phyloP scores from a whole-genome alignment of 2,888 invertebrate genomes.

The Acanthococcus lagerstroemiae region DNA sequence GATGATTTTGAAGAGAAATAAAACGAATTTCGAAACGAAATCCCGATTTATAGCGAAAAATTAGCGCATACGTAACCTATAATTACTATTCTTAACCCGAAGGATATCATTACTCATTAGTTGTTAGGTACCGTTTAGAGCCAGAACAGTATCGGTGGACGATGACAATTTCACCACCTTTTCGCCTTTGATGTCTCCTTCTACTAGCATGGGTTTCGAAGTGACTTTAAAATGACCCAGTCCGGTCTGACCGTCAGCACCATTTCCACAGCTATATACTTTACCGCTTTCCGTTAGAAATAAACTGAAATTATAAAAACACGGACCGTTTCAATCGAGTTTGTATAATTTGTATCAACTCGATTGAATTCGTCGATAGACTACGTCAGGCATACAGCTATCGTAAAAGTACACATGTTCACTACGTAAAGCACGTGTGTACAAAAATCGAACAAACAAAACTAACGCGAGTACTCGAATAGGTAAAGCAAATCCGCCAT shows the following conservation, averaged over 20 bases:
- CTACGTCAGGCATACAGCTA: too few species aligned
- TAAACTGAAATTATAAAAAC: slow-evolving; percentile 49
- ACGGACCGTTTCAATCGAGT: too few species aligned
- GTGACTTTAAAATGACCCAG: slow-evolving; percentile 54
- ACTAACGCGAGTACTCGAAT: too few species aligned
- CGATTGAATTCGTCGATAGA: too few species aligned
- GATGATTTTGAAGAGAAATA: too few species aligned
- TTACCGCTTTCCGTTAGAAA: slow-evolving; percentile 68
- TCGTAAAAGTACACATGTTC: too few species aligned
- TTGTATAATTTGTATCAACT: too few species aligned
- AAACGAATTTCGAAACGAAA: slow-evolving; percentile 13
- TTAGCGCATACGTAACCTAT: not conserved
- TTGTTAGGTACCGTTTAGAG: slow-evolving; percentile 60
- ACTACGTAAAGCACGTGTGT: too few species aligned
- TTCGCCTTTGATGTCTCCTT: slow-evolving; percentile 74
- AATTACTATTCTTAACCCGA: not conserved
- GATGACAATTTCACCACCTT: slow-evolving; percentile 70
- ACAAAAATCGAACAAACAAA: too few species aligned
- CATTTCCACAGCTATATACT: slow-evolving; percentile 85
- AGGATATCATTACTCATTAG: not conserved
- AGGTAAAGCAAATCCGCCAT: too few species aligned
- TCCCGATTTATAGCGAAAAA: too few species aligned
- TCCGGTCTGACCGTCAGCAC: slow-evolving; percentile 91
- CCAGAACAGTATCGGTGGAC: slow-evolving; percentile 76
- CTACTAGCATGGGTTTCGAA: slow-evolving; percentile 50